phyloP scores from a whole-genome alignment of 2,797 vertebrate species.

The Cygnus olor region DNA sequence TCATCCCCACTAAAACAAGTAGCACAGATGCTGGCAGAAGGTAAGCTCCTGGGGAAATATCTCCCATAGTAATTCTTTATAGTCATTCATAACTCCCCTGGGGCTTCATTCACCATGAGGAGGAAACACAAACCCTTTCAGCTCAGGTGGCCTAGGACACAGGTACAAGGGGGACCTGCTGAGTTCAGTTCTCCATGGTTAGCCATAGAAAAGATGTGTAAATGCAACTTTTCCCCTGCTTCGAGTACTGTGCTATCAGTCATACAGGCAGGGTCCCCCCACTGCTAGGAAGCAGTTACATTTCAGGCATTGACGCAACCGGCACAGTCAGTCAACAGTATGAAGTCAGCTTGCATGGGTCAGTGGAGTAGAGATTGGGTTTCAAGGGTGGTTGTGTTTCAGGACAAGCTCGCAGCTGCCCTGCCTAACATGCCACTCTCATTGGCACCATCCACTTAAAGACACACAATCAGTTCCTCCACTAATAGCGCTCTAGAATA shows the following conservation, averaged over 20 bases:
- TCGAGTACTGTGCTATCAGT: neutral
- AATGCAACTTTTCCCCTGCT: neutral
- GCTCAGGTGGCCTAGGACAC: neutral
- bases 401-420: slow-evolving; percentile 65
- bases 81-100: neutral
- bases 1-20: neutral
- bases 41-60: neutral
- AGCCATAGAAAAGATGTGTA: neutral
- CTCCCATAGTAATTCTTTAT: neutral
- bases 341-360: slow-evolving; percentile 41
- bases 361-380: slow-evolving; percentile 67
- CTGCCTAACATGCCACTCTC: slow-evolving; percentile 37
- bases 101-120: neutral
- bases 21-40: neutral
- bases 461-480: slow-evolving; percentile 4
- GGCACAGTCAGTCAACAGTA: neutral
- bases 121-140: neutral
- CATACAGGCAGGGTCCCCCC: neutral
- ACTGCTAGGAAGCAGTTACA: slow-evolving; percentile 2
- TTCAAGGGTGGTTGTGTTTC: slow-evolving; percentile 82
- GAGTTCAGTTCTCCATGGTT: neutral
- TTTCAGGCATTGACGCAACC: slow-evolving; percentile 21
- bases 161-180: fast-evolving
- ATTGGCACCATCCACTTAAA: slow-evolving; percentile 65
- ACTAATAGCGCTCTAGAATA: neutral